Base-by-base conservation (phyloP, 2,113 vertebrate genomes). In the Galeopterus variegatus region DNA sequence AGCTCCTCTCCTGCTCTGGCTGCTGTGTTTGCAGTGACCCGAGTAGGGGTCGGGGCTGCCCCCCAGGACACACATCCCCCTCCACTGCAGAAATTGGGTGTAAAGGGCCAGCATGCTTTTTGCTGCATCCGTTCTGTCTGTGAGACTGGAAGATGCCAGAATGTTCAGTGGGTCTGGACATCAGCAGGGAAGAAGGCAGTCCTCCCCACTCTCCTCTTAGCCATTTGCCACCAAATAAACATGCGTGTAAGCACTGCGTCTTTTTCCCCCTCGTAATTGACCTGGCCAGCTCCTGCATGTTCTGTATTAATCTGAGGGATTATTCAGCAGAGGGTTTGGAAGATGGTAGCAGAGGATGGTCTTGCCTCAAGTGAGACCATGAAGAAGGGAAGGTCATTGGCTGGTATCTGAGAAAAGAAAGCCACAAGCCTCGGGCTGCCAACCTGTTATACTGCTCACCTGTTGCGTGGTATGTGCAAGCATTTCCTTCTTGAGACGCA, bases 401-500 rank as follows among this genome's bases (percentile, higher is more conserved):
- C 14, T 24, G 58, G 41, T 26, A 18, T 11, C 50, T n/a, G 31
- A n/a, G 52, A 84, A 60, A 84, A 60, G 45, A 64, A 87, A 70
- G 56, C 19, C 3, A 12, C 0, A 2, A 15, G 3, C 2, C 5
- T 31, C 1, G 3, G 48, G 4, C 9, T 33, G 72, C 54, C 54
- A 58, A 70, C 12, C 56, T 33, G 13, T 9, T 28, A 33, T 52
- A 2, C 69, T 73, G 60, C 31, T 62, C 64, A 54, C 62, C 48
- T 60, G 24, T 0, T 0, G 0, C 26, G 17, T 0, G 26, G 18
- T 58, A 6, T 6, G 0, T 5, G 14, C 69, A 23, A 31, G 2
- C 19, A 33, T 82, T 76, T 84, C 69, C 48, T 75, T 94, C 75
- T 23, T n/a, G 31, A 18, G 31, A n/a, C 82, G 82, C 28, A 14